Conservation (phyloP, 2,113 vertebrate species). For the Phrynosoma platyrhinos region DNA sequence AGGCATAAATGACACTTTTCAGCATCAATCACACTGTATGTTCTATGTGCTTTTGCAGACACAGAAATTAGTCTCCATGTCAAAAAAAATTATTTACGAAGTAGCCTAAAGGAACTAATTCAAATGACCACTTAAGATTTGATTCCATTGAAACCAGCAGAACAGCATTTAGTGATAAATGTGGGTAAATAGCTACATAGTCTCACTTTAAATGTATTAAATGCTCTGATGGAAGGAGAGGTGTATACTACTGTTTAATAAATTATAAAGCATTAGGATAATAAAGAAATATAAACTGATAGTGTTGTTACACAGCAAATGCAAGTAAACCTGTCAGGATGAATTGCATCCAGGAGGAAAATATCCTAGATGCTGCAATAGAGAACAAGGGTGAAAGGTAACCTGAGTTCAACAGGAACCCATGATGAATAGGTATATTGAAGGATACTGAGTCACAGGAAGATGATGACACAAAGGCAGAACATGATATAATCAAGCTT, state of each 20-base stretch:
- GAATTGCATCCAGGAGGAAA: too few relatives aligned
- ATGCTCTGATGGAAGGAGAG: not conserved
- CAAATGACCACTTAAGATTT: not conserved
- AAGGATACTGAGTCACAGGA: too few relatives aligned
- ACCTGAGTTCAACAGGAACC: too few relatives aligned
- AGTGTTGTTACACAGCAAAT: not conserved
- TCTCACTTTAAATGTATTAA: not conserved
- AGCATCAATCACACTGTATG: not conserved
- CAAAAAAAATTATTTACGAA: not conserved
- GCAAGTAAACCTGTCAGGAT: not conserved
- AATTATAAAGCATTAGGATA: not conserved
- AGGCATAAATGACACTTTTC: not conserved
- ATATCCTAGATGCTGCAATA: too few relatives aligned
- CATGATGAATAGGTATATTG: too few relatives aligned
- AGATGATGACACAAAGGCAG: too few relatives aligned
- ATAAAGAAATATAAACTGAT: not conserved
- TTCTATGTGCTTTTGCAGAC: not conserved
- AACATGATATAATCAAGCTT: too few relatives aligned
- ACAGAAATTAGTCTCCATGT: not conserved
- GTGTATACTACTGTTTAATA: not conserved
- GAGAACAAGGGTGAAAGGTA: too few relatives aligned
- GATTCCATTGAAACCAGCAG: not conserved
- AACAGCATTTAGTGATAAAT: not conserved
- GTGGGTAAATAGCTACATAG: not conserved
- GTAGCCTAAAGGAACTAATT: not conserved